Base-by-base conservation (phyloP, 2,113 vertebrate species). In the Callaeas wilsoni region DNA sequence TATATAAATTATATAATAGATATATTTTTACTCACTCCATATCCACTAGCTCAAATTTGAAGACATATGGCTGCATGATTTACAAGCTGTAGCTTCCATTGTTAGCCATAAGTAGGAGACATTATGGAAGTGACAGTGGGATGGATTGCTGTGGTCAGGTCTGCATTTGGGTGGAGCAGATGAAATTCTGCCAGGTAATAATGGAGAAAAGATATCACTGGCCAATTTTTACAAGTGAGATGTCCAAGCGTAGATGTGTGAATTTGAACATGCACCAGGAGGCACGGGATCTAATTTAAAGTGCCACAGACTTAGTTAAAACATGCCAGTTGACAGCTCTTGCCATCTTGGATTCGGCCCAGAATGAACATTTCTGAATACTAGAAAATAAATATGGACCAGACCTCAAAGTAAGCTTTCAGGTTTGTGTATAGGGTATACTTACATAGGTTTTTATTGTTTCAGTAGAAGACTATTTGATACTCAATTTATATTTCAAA, bases 101-200 rank as follows among this genome's bases (percentile, higher is more conserved):
- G 81, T 87, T 84, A 91, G 56, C 37, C 7, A 0, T 60, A 79
- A 89, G 47, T 52, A 87, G 42, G 71, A 93, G 70, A 93, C 8
- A 25, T 42, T 59, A 25, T 29, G 46, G 67, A 93, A 60, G 17
- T 42, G 60, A 29, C 29, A 39, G 41, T 63, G 53, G 74, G 53
- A 55, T 75, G 35, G 22, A 64, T 86, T 3, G 1, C 46, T 76
- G 42, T 69, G 81, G 33, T 91, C 69, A 64, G 69, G 29, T 93
- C 65, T 93, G 44, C 6, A 1, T 75, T 86, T 82, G 62, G 35
- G 46, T 53, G 57, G 42, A 79, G 12, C 27, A 69, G 65, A 41
- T 85, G 57, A 91, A 95, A 70, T 87, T 49, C 53, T 87, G n/a
- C 46, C 21, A 57, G n/a, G 17, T 64, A 22, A 20, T 76, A 84